phyloP scores from a whole-genome alignment of 2,113 vertebrate genomes.

The Anoplopoma fimbria region DNA sequence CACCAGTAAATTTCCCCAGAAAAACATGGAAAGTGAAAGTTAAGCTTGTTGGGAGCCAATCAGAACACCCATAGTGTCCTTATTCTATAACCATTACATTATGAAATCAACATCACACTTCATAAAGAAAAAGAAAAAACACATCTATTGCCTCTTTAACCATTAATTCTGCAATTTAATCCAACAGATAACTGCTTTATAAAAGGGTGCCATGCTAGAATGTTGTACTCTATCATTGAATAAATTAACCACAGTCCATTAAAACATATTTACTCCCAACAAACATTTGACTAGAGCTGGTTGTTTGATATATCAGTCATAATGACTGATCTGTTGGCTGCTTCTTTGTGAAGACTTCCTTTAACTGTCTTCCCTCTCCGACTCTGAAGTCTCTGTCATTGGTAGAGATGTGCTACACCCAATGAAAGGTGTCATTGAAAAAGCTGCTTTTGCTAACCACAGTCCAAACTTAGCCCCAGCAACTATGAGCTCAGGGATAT shows the following conservation, averaged over 20 bases:
- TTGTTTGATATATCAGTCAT: neutral
- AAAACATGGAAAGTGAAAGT: too few species aligned
- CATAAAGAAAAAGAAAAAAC: neutral
- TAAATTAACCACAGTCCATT: neutral
- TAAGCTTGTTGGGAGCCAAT: too few species aligned
- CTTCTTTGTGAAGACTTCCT: constrained; percentile 15
- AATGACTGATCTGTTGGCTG: neutral
- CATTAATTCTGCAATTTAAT: neutral
- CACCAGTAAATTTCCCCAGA: too few species aligned
- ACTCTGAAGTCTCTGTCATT: too few species aligned
- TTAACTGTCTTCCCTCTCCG: neutral
- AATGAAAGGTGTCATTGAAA: constrained; percentile 28
- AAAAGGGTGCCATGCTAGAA: neutral
- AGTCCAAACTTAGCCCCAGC: constrained; percentile 38
- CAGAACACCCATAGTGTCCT: too few species aligned
- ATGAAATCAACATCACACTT: neutral
- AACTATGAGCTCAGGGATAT: constrained; percentile 2
- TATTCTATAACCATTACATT: too few species aligned
- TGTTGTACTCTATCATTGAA: neutral
- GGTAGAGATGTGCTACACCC: too few species aligned
- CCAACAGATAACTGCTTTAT: neutral
- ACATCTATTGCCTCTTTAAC: neutral
- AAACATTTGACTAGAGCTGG: neutral
- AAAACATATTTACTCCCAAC: neutral
- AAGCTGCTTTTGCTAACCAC: constrained; percentile 39